Conservation (phyloP, 2,113 vertebrate species). For the Abramis brama region DNA sequence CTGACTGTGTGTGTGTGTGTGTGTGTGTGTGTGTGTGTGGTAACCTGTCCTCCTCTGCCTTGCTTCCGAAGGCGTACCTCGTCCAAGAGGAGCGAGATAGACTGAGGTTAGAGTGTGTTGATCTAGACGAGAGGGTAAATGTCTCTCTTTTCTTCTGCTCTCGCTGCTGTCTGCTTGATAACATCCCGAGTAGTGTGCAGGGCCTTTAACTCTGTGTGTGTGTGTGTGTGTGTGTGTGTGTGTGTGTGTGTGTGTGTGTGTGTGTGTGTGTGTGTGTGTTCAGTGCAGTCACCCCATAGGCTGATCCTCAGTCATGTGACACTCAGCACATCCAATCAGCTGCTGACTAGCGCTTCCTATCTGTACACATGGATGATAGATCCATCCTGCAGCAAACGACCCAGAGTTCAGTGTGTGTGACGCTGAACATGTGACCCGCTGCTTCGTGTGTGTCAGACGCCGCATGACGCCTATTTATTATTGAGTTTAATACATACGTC, state of each 20-base stretch:
- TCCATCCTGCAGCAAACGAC: neutral
- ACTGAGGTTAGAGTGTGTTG: constrained; percentile 86
- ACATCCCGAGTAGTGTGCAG: constrained; percentile 64
- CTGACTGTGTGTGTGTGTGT: neutral
- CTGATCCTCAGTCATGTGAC: constrained; percentile 43
- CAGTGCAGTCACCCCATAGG: constrained; percentile 41
- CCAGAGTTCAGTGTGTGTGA: neutral
- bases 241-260: neutral
- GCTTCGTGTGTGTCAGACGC: constrained; percentile 64
- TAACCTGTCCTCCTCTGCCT: constrained; percentile 73
- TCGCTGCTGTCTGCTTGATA: constrained; percentile 67
- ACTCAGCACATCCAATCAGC: constrained; percentile 7
- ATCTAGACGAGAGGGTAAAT: constrained; percentile 89
- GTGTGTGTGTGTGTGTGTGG: constrained; percentile 17
- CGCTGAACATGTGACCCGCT: constrained; percentile 27
- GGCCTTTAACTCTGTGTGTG: constrained; percentile 51
- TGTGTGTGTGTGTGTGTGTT: neutral
- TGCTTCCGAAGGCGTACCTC: constrained; percentile 80
- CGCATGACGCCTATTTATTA: neutral
- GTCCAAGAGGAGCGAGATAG: constrained; percentile 84
- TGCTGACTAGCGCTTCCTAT: neutral
- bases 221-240: neutral
- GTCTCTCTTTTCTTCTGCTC: constrained; percentile 62
- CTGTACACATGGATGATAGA: neutral
- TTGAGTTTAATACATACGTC: neutral